Evolutionary conservation across 30 jellyfish, hydroid and myxozoan genomes (phyloP).

Genomic region (Sanderia malayensis): DNA sequence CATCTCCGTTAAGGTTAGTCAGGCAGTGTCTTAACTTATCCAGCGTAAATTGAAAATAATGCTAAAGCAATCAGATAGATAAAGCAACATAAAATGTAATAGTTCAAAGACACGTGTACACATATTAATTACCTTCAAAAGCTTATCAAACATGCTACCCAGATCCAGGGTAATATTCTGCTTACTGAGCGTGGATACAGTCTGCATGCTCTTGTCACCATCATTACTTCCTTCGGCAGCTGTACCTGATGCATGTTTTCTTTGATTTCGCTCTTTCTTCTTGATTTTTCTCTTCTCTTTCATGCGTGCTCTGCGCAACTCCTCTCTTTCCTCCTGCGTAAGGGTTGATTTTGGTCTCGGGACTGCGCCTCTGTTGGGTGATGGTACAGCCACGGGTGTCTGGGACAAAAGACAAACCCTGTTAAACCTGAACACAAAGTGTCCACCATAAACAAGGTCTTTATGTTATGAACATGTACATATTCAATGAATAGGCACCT

Average conservation of each 20-base stretch:
- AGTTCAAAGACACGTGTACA: too few relatives aligned
- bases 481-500: too few relatives aligned
- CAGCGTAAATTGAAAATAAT: too few relatives aligned
- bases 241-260: constrained; percentile 27
- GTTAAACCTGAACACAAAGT: too few relatives aligned
- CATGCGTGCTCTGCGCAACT: constrained; percentile 25
- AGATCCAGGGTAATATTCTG: constrained; percentile 44
- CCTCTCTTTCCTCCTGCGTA: constrained; percentile 37
- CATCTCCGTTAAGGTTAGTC: too few relatives aligned
- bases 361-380: neutral
- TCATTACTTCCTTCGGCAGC: constrained; percentile 21
- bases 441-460: too few relatives aligned
- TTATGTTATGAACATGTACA: too few relatives aligned
- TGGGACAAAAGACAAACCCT: too few relatives aligned
- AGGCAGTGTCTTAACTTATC: too few relatives aligned
- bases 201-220: neutral
- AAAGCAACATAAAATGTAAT: too few relatives aligned
- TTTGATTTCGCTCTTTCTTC: constrained; percentile 49
- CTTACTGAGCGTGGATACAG: neutral
- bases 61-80: too few relatives aligned
- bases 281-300: constrained; percentile 48
- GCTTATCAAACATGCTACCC: constrained; percentile 52
- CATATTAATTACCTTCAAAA: constrained; percentile 38
- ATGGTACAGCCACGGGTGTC: too few relatives aligned
- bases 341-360: constrained; percentile 5